Percentiles rank a stretch among this genome's conserved stretches.
phyloP scores from a whole-genome alignment of 1,140 invertebrate genomes.

The Drosophila mayri region DNA sequence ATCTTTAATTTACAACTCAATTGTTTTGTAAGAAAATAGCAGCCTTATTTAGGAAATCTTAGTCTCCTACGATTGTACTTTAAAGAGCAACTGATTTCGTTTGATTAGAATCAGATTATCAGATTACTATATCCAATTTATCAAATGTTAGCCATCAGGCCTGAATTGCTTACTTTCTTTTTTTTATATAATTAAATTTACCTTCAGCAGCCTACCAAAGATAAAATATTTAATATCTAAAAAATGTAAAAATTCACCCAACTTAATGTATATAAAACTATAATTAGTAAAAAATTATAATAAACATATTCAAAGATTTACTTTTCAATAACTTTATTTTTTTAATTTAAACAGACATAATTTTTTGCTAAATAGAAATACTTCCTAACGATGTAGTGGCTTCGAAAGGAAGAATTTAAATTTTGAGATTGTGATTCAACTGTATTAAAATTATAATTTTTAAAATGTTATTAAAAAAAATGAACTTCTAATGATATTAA shows the following conservation, averaged over 20 bases:
- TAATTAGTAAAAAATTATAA: not conserved
- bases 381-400: not conserved
- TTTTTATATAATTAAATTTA: not conserved
- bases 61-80: slow-evolving; percentile 27
- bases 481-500: not conserved
- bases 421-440: not conserved
- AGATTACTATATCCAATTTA: not conserved
- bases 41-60: slow-evolving; percentile 1
- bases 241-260: not conserved
- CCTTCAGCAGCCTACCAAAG: not conserved
- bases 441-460: not conserved
- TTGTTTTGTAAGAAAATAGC: not conserved
- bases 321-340: not conserved
- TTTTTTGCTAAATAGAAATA: not conserved
- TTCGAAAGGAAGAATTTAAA: not conserved
- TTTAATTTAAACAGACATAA: not conserved
- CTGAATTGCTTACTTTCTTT: not conserved
- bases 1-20: not conserved
- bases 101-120: not conserved
- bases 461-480: not conserved
- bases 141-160: not conserved
- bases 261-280: not conserved
- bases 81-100: slow-evolving; percentile 34
- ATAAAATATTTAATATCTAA: not conserved
- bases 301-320: slow-evolving; percentile 1